phyloP scores from a whole-genome alignment of 2,113 vertebrate genomes.

The Cephalopterus ornatus region DNA sequence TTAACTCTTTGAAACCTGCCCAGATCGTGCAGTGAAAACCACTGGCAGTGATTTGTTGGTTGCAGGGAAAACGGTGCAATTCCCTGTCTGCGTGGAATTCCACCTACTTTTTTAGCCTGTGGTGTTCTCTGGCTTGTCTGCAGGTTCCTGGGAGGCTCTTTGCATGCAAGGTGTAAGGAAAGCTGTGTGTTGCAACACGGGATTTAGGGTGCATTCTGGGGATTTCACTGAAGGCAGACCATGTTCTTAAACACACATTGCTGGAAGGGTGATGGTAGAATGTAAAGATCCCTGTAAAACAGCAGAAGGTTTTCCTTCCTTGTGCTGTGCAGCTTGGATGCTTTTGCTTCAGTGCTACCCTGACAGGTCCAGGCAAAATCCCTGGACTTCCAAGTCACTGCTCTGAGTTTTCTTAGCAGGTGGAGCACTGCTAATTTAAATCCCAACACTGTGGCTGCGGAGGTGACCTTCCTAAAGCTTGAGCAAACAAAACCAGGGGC shows the following conservation, averaged over 20 bases:
- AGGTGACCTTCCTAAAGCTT: not conserved
- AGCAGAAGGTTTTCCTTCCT: not conserved
- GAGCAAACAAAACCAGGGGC: not conserved
- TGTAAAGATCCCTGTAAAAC: fast-evolving
- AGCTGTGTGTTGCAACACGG: fast-evolving
- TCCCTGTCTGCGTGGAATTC: not conserved
- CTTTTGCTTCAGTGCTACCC: fast-evolving
- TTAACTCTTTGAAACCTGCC: not conserved
- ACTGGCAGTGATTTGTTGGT: not conserved
- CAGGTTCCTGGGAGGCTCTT: not conserved
- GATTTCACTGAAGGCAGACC: not conserved
- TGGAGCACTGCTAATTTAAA: not conserved
- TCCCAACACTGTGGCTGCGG: not conserved
- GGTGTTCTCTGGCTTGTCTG: not conserved
- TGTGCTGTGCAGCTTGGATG: not conserved
- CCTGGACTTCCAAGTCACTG: not conserved
- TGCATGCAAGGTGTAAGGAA: not conserved
- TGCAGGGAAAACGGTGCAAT: fast-evolving
- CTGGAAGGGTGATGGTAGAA: not conserved
- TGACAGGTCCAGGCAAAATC: not conserved
- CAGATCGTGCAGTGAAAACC: fast-evolving
- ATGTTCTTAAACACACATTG: fast-evolving
- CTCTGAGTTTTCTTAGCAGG: not conserved
- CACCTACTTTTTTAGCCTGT: fast-evolving
- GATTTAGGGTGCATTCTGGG: not conserved